A percentile compares a stretch with the other conserved stretches of the same genome.
Conservation (phyloP, 2,888 invertebrate species). For the Saturnia pavonia region DNA sequence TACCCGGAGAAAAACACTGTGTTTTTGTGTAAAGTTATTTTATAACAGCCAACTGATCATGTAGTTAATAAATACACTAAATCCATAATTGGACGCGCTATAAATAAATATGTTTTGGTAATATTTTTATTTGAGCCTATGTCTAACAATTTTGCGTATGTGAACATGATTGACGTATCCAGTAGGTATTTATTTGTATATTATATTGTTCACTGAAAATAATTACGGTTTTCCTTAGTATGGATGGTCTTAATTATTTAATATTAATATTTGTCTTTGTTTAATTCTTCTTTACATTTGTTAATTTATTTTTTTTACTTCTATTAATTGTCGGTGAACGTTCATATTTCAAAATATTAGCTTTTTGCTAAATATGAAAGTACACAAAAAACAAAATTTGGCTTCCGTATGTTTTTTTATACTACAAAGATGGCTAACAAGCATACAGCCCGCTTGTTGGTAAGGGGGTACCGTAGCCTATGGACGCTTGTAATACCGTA, state of each 20-base stretch:
- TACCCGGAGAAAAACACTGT: too few relatives aligned
- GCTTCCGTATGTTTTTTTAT: too few relatives aligned
- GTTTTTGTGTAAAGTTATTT: too few relatives aligned
- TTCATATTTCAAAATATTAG: too few relatives aligned
- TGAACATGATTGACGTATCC: neutral
- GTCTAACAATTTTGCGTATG: slow-evolving; percentile 5
- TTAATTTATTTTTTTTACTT: neutral
- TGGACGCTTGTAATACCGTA: too few relatives aligned
- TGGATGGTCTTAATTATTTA: neutral
- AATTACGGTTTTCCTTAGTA: slow-evolving; percentile 13
- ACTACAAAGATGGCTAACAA: too few relatives aligned
- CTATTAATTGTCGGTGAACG: neutral
- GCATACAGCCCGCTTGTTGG: too few relatives aligned
- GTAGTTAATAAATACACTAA: neutral
- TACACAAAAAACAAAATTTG: too few relatives aligned
- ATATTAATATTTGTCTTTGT: neutral
- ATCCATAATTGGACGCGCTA: neutral
- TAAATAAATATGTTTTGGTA: slow-evolving; percentile 9
- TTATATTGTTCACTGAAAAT: neutral
- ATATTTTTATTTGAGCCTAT: slow-evolving; percentile 15
- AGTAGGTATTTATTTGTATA: neutral
- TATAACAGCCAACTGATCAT: too few relatives aligned
- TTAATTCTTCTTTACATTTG: neutral
- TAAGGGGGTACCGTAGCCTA: too few relatives aligned
- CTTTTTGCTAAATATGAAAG: too few relatives aligned